phyloP scores from a whole-genome alignment of 2,797 vertebrate species.

The Neosalanx taihuensis region DNA sequence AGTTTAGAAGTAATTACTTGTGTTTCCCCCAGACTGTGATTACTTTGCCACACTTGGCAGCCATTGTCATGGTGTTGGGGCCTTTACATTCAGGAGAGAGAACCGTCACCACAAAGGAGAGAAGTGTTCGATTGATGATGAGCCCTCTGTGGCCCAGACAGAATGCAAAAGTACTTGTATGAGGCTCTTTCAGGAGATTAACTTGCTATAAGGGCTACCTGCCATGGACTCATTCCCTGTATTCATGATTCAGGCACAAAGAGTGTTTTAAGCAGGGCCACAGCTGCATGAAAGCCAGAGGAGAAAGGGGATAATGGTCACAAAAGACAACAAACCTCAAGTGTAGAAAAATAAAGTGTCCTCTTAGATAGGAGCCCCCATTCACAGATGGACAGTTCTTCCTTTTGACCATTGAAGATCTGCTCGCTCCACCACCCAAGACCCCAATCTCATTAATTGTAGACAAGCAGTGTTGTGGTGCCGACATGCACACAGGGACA shows the following conservation, averaged over 20 bases:
- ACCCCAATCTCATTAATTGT: slow-evolving; percentile 77
- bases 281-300: slow-evolving; percentile 79
- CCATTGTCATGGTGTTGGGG: slow-evolving; percentile 69
- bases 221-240: slow-evolving; percentile 76
- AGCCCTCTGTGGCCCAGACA: slow-evolving; percentile 71
- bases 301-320: slow-evolving; percentile 76
- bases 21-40: slow-evolving; percentile 79
- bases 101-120: slow-evolving; percentile 68
- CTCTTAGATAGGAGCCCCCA: slow-evolving; percentile 72
- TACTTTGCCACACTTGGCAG: slow-evolving; percentile 77
- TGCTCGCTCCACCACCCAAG: slow-evolving; percentile 67
- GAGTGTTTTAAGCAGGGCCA: slow-evolving; percentile 72
- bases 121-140: slow-evolving; percentile 78
- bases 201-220: slow-evolving; percentile 84
- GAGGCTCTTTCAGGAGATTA: slow-evolving; percentile 81
- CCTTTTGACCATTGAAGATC: slow-evolving; percentile 72
- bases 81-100: slow-evolving; percentile 70
- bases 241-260: slow-evolving; percentile 76
- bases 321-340: slow-evolving; percentile 85
- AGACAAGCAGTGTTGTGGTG: slow-evolving; percentile 75
- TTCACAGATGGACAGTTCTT: slow-evolving; percentile 70
- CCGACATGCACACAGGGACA: slow-evolving; percentile 68
- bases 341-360: slow-evolving; percentile 82
- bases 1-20: slow-evolving; percentile 83
- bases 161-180: slow-evolving; percentile 82